phyloP scores from a whole-genome alignment of 2,113 vertebrate species.

The Myiozetetes cayanensis region DNA sequence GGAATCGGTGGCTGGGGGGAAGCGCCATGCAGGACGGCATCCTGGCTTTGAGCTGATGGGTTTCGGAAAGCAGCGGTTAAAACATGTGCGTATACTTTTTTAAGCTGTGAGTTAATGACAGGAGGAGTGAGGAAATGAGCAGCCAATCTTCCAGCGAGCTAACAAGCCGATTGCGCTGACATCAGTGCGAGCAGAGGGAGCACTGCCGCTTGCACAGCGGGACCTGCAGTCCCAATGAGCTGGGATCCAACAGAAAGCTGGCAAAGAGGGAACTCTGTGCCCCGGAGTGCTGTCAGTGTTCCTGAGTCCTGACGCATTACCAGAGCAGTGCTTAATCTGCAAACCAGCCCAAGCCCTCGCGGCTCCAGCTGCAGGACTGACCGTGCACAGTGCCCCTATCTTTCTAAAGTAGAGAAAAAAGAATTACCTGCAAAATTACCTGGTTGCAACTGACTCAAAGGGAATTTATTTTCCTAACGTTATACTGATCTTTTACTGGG shows the following conservation, averaged over 20 bases:
- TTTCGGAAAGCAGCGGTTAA: background rate
- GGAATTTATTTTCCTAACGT: background rate
- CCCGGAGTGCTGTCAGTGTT: rapidly evolving
- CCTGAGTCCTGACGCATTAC: rapidly evolving
- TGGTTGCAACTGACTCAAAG: rapidly evolving
- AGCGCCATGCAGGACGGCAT: background rate
- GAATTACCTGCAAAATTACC: background rate
- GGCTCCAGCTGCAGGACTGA: background rate
- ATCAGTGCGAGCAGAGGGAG: background rate
- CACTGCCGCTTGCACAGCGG: background rate
- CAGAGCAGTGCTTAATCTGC: background rate
- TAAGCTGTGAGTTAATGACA: background rate
- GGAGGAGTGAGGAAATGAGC: background rate
- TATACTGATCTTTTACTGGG: background rate
- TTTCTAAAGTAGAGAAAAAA: too few relatives aligned
- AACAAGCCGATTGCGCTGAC: background rate
- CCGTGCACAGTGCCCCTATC: rapidly evolving
- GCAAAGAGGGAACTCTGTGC: background rate
- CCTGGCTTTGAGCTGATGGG: background rate
- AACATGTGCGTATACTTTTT: background rate
- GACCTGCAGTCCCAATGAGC: background rate
- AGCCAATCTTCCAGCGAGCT: background rate
- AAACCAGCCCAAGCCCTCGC: rapidly evolving
- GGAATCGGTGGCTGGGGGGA: background rate
- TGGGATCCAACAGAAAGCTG: background rate